Conservation (phyloP, 2,888 invertebrate genomes). For the Abscondita cerata region DNA sequence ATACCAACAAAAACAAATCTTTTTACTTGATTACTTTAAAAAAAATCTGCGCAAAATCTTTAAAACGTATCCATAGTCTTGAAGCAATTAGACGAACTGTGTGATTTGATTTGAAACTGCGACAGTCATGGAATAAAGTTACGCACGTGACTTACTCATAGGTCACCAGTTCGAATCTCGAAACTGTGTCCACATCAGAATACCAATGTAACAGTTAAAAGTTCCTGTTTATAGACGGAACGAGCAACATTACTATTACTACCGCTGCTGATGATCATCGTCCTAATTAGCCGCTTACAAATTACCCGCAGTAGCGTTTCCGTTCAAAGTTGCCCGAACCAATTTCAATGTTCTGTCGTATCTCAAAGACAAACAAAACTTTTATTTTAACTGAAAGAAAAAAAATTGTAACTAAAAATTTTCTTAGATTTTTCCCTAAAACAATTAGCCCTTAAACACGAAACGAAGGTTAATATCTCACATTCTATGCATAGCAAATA, state of each 20-base stretch:
- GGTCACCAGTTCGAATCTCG: slow-evolving; percentile 51
- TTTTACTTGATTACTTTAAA: slow-evolving; percentile 17
- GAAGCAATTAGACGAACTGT: slow-evolving; percentile 40
- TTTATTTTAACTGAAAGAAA: slow-evolving; percentile 18
- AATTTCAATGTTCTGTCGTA: slow-evolving; percentile 19
- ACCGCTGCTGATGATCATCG: slow-evolving; percentile 19
- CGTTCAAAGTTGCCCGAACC: slow-evolving; percentile 5
- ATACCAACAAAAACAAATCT: not conserved
- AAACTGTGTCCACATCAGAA: slow-evolving; percentile 42
- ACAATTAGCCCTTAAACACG: too few relatives aligned
- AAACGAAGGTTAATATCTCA: too few relatives aligned
- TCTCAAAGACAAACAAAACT: slow-evolving; percentile 31
- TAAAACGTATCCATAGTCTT: slow-evolving; percentile 23
- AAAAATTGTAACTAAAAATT: slow-evolving; percentile 17
- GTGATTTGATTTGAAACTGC: slow-evolving; percentile 51
- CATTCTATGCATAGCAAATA: slow-evolving; percentile 27
- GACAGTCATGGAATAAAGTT: slow-evolving; percentile 47
- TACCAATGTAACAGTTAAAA: slow-evolving; percentile 45
- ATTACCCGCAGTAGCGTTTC: slow-evolving; percentile 29
- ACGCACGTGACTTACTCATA: slow-evolving; percentile 49
- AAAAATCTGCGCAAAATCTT: slow-evolving; percentile 13
- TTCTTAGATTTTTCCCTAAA: too few relatives aligned
- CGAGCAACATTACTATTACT: not conserved
- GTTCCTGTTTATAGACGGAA: slow-evolving; percentile 21
- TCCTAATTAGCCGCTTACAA: slow-evolving; percentile 32